Evolutionary conservation across 1,140 invertebrate species (phyloP), one percentile per base, ranked within the genome.

Genomic region (Cydia pomonella): DNA sequence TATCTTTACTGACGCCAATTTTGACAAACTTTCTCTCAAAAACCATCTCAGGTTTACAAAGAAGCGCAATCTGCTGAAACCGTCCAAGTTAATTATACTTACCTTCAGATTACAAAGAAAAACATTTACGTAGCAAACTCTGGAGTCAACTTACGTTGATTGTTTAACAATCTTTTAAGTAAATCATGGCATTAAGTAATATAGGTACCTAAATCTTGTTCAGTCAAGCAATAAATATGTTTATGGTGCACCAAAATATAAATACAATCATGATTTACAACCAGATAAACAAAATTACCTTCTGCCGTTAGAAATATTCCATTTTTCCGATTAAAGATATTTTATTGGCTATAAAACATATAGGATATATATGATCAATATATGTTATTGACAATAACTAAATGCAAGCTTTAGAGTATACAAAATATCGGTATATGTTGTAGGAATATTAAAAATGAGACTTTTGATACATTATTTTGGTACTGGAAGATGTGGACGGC

Each of bases 401-500:
- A n/a, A 44, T 59, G 23, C 21, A 59, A 23, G 16, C 47, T n/a
- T 59, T 59, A 59, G 47, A 50, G n/a, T 50, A 59, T 59, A 59
- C 53, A 59, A 21, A 9, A 59, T 59, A 59, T 23, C 23, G 9
- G 6, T 59, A 18, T 59, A 59, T 10, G 4, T 59, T 59, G 53
- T n/a, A 50, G 47, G 47, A 23, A 59, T 59, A 23, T 10, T 23
- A 23, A 18, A 53, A 53, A 59, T 59, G 21, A 59, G 21, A 59
- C 23, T 23, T 18, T 23, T 23, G 53, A 59, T 18, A 50, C 12
- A 50, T 82, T 83, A 85, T 83, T 88, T 82, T 59, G 82, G 76
- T 81, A 80, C 75, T 75, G 83, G 82, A 59, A 82, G 79, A 76
- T 85, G 79, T 80, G 80, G 77, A 62, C 81, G 77, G n/a, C 81